Base-by-base conservation (phyloP, 2,888 invertebrate species). In the Callimorpha dominula region DNA sequence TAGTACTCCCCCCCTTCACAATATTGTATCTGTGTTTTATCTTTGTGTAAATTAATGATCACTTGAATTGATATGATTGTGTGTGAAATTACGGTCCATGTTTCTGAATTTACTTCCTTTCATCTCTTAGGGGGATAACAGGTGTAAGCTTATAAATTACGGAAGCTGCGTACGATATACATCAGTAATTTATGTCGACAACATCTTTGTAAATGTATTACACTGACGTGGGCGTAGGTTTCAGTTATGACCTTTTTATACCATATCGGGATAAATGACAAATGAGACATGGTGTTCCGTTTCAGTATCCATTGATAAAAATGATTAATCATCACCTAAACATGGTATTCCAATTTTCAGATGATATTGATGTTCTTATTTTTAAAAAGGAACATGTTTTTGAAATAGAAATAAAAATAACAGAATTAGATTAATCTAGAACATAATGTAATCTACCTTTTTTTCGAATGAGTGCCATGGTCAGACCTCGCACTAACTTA, bases 181-280 rank as follows among this genome's bases (percentile, higher is more conserved):
- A 49, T 49, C 12, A 65, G 20, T 50, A 31, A 49, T 49, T 65
- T 65, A 50, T 65, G 20, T 49, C 31, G 20, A 50, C 12, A 65
- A 65, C 20, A 46, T 50, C 57, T 46, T 46, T 65, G 20, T 65
- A 65, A 46, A 20, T 65, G 50, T 46, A 31, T 50, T 50, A 65
- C 15, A 40, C 9, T 4, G 1, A 40, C n/a, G 17, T 4, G n/a
- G 20, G 14, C 14, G 52, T 31, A 9, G n/a, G 11, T 9, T 20
- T 57, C 12, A 57, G 57, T 57, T 20, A 20, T 57, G 57, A 57
- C 20, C 1, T 57, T 57, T 57, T 57, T 57, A 57, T 57, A 57
- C 31, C 31, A 31, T 31, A 31, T 57, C 54, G 9, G 12, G 5
- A 20, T 57, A 17, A 52, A 15, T 52, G 52, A 17, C 15, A 57